Base-by-base conservation (phyloP, 2,113 vertebrate genomes). In the Pungitius pungitius region DNA sequence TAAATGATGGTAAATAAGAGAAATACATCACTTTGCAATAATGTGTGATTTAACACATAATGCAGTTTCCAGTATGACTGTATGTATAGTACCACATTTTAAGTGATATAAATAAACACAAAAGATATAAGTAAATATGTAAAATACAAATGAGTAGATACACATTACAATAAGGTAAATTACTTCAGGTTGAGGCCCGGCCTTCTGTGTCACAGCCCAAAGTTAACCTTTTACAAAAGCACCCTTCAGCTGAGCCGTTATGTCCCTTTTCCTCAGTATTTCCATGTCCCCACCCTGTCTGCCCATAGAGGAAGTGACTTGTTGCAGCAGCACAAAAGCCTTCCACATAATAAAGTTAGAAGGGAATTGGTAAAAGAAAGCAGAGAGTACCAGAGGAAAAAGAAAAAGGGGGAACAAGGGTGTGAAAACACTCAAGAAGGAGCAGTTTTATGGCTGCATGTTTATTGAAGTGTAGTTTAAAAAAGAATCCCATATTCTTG, bases 401-500 rank as follows among this genome's bases (percentile, higher is more conserved):
- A 91, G 83, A 87, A 88, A 73, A 79, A 60, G 74, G 80, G 78
- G 33, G 33, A 35, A 75, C 39, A 66, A 61, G 73, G 80, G 76
- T 72, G 77, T 82, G 81, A 88, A 89, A 86, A 80, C 77, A 75
- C 40, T 69, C 63, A 49, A 37, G 80, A 24, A 77, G 81, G 27
- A 83, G 87, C 24, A 22, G 82, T 79, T 94, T 93, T 93, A 93
- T 80, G 86, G 69, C 79, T 77, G 56, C 45, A 71, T 89, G 87
- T 86, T 93, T 92, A 93, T 90, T 88, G 85, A 86, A 84, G 84
- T 68, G 71, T 35, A 35, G 87, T 87, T 92, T 87, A 57, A 81
- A 84, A 88, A 86, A 90, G 83, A 89, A 87, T 83, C 65, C 80
- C 55, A 75, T 84, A 84, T 90, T 92, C 75, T 88, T 85, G 43